Conservation (phyloP, 2,113 vertebrate species). For the Centropus unirufus region DNA sequence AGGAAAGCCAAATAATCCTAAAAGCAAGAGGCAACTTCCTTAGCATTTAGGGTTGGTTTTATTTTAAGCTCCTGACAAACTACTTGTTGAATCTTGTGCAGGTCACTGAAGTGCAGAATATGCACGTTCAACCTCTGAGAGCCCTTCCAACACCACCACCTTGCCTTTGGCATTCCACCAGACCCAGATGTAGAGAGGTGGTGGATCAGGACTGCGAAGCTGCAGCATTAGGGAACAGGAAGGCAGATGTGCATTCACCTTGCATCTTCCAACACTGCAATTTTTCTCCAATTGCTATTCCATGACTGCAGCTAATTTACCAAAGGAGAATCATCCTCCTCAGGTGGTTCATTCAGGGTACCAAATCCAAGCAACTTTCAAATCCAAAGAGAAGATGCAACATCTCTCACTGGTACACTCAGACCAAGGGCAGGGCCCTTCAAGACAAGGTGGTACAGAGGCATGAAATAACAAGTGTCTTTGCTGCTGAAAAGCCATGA, state of each 20-base stretch:
- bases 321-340: not conserved
- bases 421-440: not conserved
- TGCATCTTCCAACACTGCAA: not conserved
- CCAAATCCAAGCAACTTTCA: not conserved
- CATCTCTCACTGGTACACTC: not conserved
- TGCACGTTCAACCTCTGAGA: not conserved
- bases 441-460: not conserved
- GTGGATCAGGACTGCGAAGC: not conserved
- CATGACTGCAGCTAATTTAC: accelerated
- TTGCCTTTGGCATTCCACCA: not conserved
- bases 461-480: not conserved
- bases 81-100: not conserved
- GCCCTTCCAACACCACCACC: not conserved
- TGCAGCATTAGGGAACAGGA: not conserved
- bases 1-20: not conserved
- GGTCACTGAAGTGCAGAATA: not conserved
- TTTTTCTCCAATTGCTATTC: not conserved
- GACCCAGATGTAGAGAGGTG: not conserved
- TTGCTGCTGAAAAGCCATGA: not conserved
- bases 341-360: not conserved
- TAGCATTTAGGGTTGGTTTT: too few relatives aligned
- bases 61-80: not conserved
- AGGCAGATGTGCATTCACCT: not conserved
- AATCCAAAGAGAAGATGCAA: not conserved
- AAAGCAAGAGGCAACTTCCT: not conserved